Evolutionary conservation across 2,113 vertebrate genomes (phyloP).

Genomic region (Illadopsis cleaveri): DNA sequence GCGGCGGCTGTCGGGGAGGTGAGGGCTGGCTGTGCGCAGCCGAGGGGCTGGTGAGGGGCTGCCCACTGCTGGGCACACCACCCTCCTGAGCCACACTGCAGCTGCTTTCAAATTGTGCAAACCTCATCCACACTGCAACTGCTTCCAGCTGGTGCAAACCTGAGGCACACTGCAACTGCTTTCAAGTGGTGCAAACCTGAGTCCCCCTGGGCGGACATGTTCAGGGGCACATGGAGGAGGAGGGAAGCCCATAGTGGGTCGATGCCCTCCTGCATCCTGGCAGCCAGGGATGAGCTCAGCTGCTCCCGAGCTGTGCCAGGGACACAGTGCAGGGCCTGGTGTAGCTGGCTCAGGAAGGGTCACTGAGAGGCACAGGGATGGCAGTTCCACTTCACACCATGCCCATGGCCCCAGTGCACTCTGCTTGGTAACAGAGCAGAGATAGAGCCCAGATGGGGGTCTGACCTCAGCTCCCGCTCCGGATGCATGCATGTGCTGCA

Average conservation of each 20-base stretch:
- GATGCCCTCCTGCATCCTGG: accelerated
- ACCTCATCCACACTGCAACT: neutral
- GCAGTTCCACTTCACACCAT: neutral
- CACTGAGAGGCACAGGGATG: neutral
- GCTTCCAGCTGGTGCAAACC: neutral
- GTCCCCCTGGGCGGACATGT: neutral
- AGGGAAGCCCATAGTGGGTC: accelerated
- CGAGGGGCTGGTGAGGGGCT: neutral
- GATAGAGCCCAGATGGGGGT: neutral
- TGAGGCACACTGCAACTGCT: neutral
- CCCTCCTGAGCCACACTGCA: neutral
- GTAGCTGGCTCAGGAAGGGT: neutral
- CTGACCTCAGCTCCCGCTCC: neutral
- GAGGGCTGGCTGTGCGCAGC: neutral
- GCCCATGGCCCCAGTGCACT: neutral
- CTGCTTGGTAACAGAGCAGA: neutral
- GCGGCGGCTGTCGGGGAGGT: neutral
- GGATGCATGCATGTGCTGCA: neutral
- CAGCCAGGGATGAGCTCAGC: neutral
- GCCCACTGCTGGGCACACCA: neutral
- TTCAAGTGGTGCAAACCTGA: accelerated
- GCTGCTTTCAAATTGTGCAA: no score
- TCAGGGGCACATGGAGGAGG: accelerated
- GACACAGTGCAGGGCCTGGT: neutral
- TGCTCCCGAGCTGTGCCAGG: neutral